Conservation (phyloP, 2,797 vertebrate genomes). For the Setipinna tenuifilis region DNA sequence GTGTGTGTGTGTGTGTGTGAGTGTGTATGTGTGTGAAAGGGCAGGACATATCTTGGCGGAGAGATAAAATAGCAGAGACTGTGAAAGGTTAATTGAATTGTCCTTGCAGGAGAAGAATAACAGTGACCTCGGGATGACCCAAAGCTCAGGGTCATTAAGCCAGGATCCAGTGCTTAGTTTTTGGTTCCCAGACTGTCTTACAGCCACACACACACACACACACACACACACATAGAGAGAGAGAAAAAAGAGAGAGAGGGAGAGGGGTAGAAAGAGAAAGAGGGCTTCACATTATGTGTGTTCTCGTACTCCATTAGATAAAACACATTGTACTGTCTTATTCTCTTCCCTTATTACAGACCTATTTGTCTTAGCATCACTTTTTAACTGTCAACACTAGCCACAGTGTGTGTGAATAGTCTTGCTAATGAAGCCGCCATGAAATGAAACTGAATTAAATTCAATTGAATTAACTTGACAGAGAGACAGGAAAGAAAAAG, state of each 20-base stretch:
- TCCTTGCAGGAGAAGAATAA: conserved; percentile 26
- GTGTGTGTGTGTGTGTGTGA: neutral
- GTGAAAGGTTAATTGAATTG: conserved; percentile 30
- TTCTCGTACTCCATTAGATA: neutral
- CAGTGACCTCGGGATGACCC: conserved; percentile 16
- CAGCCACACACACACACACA: too few relatives aligned
- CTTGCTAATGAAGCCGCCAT: neutral
- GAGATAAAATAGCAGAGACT: conserved; percentile 25
- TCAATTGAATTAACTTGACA: neutral
- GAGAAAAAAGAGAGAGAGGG: too few relatives aligned
- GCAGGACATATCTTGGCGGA: neutral
- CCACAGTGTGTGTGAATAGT: neutral
- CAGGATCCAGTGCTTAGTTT: neutral
- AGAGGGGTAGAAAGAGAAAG: too few relatives aligned
- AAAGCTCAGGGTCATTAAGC: neutral
- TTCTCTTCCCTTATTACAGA: too few relatives aligned
- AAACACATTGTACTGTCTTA: neutral
- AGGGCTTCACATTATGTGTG: too few relatives aligned
- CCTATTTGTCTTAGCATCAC: neutral
- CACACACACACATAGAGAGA: too few relatives aligned
- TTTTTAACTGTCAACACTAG: neutral
- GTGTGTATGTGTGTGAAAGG: neutral
- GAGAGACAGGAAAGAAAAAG: neutral
- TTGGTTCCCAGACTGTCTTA: conserved; percentile 12
- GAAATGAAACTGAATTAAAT: neutral